Evolutionary conservation across 2,797 vertebrate species (phyloP), one percentile per base, ranked within the genome.

Genomic region (Pantherophis vulpinus): DNA sequence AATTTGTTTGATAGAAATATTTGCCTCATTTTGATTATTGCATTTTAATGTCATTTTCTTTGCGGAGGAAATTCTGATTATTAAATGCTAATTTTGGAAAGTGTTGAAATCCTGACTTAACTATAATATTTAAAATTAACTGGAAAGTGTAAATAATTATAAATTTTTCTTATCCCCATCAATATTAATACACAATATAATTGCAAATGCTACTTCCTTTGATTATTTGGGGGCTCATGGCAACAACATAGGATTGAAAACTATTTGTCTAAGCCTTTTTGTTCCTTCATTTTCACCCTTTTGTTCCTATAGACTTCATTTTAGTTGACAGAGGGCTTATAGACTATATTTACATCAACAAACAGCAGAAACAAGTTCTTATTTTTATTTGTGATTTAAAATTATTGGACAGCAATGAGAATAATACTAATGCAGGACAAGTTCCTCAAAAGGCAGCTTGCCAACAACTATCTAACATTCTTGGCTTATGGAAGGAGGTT

Each of bases 1-100:
- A 98, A 98, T 86, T 93, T 94, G 93, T 97, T 97, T 97, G 96
- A 95, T 97, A 96, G 94, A 91, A 90, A 83, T 63, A 42, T 14
- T 83, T 70, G 54, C 16, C 51, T 90, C 29, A 32, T 42, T 42
- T 91, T 27, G 16, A 51, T 91, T 56, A n/a, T 9, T 91, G 63
- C 6, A 83, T 4, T 79, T 79, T 88, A 32, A 42, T 47, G 14
- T 13, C 54, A 11, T 25, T 56, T 87, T 56, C 54, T 27, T 2
- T 23, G 1, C 54, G 11, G 16, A n/a, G 20, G 16, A 79, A 54
- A n/a, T 88, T 91, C 86, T 47, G 25, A 42, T 92, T n/a, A 56
- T 59, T 20, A 20, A 54, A 59, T 86, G 16, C 79, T 32, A 47
- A 9, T 13, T 5, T 25, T 63, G 29, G 83, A 61, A 91, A 79